Evolutionary conservation across 2,888 invertebrate species (phyloP).

Genomic region (Ethmia dodecea): DNA sequence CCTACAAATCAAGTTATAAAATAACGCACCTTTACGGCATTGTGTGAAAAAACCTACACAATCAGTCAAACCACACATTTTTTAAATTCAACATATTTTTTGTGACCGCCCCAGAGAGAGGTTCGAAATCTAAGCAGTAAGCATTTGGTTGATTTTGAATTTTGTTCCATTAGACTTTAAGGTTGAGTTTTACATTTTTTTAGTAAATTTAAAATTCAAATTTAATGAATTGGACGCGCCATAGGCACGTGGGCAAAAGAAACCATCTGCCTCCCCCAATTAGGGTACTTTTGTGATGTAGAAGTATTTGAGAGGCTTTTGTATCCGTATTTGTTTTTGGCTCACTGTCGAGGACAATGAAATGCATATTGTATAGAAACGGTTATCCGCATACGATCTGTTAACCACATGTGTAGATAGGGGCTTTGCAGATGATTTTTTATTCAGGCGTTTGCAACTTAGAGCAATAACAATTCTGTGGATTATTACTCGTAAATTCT

Average conservation of each 20-base stretch:
- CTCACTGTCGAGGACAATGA: constrained; percentile 9
- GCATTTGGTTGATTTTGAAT: no score
- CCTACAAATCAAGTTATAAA: no score
- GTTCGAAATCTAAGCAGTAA: no score
- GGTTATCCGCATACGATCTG: constrained; percentile 9
- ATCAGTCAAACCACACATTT: no score
- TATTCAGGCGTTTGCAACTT: constrained; percentile 15
- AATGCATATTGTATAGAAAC: constrained; percentile 8
- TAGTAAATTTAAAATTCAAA: not conserved
- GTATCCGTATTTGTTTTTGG: constrained; percentile 9
- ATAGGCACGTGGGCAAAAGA: constrained; percentile 43
- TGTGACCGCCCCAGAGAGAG: no score
- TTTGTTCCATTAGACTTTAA: no score
- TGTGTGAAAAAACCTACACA: no score
- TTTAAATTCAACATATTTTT: no score
- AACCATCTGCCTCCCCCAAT: constrained; percentile 54
- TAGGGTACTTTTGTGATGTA: constrained; percentile 21
- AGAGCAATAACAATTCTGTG: no score
- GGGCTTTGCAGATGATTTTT: constrained; percentile 22
- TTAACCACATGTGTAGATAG: constrained; percentile 1
- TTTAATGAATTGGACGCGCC: constrained; percentile 6
- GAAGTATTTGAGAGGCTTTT: constrained; percentile 1
- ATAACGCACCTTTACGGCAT: no score
- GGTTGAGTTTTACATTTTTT: no score
- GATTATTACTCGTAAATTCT: no score